Base-by-base conservation (phyloP, 1,140 invertebrate genomes). In the Drosophila mauritiana region DNA sequence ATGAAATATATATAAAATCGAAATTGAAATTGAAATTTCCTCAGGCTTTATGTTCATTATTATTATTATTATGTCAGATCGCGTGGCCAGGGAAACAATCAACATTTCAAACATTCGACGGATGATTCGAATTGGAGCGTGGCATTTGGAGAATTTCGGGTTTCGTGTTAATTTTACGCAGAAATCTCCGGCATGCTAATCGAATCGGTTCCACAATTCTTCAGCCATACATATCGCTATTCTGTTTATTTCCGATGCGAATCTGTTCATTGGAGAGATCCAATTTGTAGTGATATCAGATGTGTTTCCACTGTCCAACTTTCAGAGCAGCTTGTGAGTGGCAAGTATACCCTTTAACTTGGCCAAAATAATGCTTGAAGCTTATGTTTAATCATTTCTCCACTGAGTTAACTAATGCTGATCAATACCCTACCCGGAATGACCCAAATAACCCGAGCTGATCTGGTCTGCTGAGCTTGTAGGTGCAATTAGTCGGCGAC, bases 401-500 rank as follows among this genome's bases (percentile, higher is more conserved):
- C 20, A 22, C 3, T 3, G 20, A 22, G 2, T 22, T 22, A 22
- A 22, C 20, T 22, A 0, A 22, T 22, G 20, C 20, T 22, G 20
- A 22, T 22, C 20, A 22, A 22, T 22, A 3, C 53, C 34, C 22
- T 11, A 20, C 17, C 12, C 37, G 42, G 54, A 17, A 22, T 34
- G 31, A 59, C 27, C 37, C 11, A 25, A 43, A 42, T 43, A 40
- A 59, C 27, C 25, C 7, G 4, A 15, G 12, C 43, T 59, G 78
- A 51, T 53, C 48, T 40, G 12, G 25, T n/a, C 15, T 34, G 27
- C 11, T n/a, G 1, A 39, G 68, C 82, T 86, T 86, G 82, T 86
- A 79, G 83, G 42, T 42, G 78, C 83, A 86, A 86, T 86, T 86
- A 86, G 82, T 55, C 70, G 73, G 36, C 51, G 49, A 78, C 74